Evolutionary conservation across 1,140 invertebrate species (phyloP).

Genomic region (Telenomus remus): DNA sequence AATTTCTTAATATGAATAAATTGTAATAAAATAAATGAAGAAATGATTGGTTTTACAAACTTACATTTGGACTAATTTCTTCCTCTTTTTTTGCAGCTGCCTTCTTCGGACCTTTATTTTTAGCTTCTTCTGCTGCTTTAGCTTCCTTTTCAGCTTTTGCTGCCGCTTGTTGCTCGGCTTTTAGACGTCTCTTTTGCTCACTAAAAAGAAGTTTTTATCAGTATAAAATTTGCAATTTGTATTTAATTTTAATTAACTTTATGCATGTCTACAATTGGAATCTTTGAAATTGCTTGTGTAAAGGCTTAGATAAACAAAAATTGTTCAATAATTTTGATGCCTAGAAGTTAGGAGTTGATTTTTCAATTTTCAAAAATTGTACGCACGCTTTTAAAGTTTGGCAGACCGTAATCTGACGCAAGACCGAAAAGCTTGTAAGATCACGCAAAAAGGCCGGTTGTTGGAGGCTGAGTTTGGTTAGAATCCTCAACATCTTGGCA

Average conservation of each 20-base stretch:
- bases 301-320: too few relatives aligned
- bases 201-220: constrained; percentile 77
- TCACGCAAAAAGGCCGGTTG: constrained; percentile 43
- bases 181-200: constrained; percentile 93
- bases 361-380: constrained; percentile 22
- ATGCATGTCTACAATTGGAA: background rate
- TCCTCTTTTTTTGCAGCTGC: constrained; percentile 79
- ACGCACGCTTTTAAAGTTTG: constrained; percentile 55
- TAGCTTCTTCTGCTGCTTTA: constrained; percentile 68
- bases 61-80: constrained; percentile 92
- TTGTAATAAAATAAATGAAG: constrained; percentile 9
- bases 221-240: constrained; percentile 1
- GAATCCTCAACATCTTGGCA: constrained; percentile 60
- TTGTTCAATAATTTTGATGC: too few relatives aligned
- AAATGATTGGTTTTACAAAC: too few relatives aligned
- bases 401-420: constrained; percentile 62
- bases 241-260: constrained; percentile 11
- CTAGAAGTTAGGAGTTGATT: too few relatives aligned
- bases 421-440: constrained; percentile 43
- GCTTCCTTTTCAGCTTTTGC: constrained; percentile 91
- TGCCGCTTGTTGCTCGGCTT: constrained; percentile 94
- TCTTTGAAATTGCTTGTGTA: too few relatives aligned
- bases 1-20: background rate
- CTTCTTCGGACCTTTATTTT: constrained; percentile 64
- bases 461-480: constrained; percentile 58